Conservation (phyloP, 2,113 vertebrate genomes). For the Eidolon helvum region DNA sequence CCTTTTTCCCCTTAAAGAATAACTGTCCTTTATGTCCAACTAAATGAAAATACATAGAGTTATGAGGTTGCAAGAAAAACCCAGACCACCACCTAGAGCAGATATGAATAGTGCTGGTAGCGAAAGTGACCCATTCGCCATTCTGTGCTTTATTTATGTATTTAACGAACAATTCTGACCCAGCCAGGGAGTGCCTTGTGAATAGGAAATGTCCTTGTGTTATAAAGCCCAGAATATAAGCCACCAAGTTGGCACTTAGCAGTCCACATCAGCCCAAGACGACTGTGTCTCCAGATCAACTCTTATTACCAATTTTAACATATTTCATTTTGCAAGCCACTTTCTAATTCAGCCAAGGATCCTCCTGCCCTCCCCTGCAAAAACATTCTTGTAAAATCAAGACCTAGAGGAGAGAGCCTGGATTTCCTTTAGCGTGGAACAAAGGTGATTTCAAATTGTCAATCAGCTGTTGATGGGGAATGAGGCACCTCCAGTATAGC, state of each 20-base stretch:
- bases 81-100: not conserved
- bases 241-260: not conserved
- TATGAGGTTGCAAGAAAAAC: not conserved
- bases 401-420: not conserved
- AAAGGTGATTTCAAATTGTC: not conserved
- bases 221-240: not conserved
- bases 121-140: not conserved
- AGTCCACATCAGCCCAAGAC: not conserved
- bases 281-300: not conserved
- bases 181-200: not conserved
- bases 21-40: not conserved
- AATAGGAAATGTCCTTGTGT: not conserved
- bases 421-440: not conserved
- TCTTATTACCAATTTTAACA: not conserved
- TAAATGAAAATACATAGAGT: not conserved
- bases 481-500: not conserved
- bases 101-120: not conserved
- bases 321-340: not conserved
- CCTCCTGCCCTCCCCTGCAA: no score
- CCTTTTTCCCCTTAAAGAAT: not conserved
- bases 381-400: not conserved
- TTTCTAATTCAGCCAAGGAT: not conserved
- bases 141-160: not conserved
- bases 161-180: not conserved
- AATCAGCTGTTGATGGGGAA: not conserved